Percentiles rank a stretch among this genome's conserved stretches.
Evolutionary conservation across 2,797 vertebrate species (phyloP).

Genomic region (Leuciscus waleckii): DNA sequence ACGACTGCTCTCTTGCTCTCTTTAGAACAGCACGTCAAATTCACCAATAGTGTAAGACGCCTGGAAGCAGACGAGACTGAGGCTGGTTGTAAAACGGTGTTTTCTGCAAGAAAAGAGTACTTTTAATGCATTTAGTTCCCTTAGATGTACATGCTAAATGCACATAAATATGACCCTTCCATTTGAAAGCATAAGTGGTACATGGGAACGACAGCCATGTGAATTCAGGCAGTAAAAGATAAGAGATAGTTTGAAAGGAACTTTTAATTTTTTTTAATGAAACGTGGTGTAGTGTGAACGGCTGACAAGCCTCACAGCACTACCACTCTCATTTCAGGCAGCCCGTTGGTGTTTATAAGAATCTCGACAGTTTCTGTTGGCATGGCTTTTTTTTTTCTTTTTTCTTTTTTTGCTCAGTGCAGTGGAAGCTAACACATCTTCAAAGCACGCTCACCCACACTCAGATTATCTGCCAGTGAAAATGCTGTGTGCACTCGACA

Average conservation of each 20-base stretch:
- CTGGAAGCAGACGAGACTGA: conserved; percentile 42
- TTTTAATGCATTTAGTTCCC: conserved; percentile 39
- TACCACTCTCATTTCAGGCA: conserved; percentile 19
- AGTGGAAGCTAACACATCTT: conserved; percentile 57
- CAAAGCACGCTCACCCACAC: conserved; percentile 61
- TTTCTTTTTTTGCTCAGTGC: conserved; percentile 44
- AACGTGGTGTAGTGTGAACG: background rate
- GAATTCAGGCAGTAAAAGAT: conserved; percentile 16
- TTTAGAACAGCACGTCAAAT: conserved; percentile 29
- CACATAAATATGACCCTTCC: conserved; percentile 35
- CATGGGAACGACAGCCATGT: conserved; percentile 1
- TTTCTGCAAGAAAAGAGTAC: conserved; percentile 41
- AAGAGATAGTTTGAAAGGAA: conserved; percentile 15
- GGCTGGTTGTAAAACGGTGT: conserved; percentile 30
- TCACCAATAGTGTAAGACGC: conserved; percentile 34
- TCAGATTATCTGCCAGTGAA: conserved; percentile 60
- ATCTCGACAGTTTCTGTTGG: conserved; percentile 51
- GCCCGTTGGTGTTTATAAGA: conserved; percentile 52
- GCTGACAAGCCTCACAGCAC: conserved; percentile 23
- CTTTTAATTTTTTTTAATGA: conserved; percentile 36
- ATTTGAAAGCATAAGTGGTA: conserved; percentile 30
- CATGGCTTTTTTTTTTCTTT: conserved; percentile 35
- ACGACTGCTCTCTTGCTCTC: conserved; percentile 27
- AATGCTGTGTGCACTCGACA: conserved; percentile 48
- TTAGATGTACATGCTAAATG: conserved; percentile 16